These are phyloP conservation scores for Lochmaea capreae DNA, from an alignment of 2,888 invertebrate species.

Conservation along the genomic window DNA sequence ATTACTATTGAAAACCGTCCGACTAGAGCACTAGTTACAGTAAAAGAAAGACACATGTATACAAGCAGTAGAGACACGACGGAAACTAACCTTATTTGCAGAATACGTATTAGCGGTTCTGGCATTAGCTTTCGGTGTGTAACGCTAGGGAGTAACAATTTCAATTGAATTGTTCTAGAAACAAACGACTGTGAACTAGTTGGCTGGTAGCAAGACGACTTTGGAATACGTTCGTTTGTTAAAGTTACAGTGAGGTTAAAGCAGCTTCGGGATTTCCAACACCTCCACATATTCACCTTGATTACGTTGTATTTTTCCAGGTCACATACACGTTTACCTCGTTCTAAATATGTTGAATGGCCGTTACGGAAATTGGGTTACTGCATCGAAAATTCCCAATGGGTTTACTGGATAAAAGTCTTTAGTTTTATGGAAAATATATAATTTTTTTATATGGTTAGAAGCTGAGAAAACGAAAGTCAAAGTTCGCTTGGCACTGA, in stretches of 20 bases:
- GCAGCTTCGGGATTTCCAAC: not conserved
- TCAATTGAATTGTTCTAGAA: conserved; percentile 47
- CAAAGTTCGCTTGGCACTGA: too few relatives aligned
- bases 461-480: too few relatives aligned
- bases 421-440: too few relatives aligned
- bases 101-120: conserved; percentile 36
- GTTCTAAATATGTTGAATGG: not conserved
- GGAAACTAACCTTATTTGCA: conserved; percentile 40
- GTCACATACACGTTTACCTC: not conserved
- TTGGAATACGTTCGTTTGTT: conserved; percentile 12
- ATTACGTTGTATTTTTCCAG: not conserved
- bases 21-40: conserved; percentile 28
- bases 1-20: conserved; percentile 44
- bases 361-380: not conserved
- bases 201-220: conserved; percentile 30
- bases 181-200: conserved; percentile 47
- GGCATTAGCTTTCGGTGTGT: conserved; percentile 35
- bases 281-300: conserved; percentile 2
- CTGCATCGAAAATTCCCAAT: not conserved
- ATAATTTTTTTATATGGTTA: too few relatives aligned
- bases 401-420: not conserved
- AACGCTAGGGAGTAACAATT: conserved; percentile 41
- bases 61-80: conserved; percentile 3
- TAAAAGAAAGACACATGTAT: not conserved
- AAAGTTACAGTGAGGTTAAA: not conserved